Base-by-base conservation (phyloP, 2,888 invertebrate species). In the Scaptomyza tumidula region DNA sequence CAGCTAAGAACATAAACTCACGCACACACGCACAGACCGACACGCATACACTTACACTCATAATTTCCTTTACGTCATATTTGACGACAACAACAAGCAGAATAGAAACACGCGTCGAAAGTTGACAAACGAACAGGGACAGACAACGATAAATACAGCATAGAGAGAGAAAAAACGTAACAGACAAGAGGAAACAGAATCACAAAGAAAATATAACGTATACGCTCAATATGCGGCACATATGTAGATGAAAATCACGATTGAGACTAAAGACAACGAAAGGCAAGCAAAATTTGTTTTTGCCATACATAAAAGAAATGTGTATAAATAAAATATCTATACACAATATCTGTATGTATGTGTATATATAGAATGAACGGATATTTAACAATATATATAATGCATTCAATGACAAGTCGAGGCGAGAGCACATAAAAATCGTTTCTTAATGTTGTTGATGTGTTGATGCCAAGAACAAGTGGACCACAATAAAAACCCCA, bases 21-120 rank as follows among this genome's bases (percentile, higher is more conserved):
- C 46, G 50, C 13, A 39, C 16, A 45, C n/a, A n/a, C 19, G 16
- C 24, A 27, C n/a, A 46, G 7, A 29, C 53, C 49, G 5, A 24
- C 57, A 61, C 41, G 44, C 33, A 55, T 39, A 54, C 58, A 60
- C 45, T 48, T 24, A 50, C 16, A 52, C 39, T 41, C 27, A 52
- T 41, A 61, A 45, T 61, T 62, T 74, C 52, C 55, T 81, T 79
- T 79, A 71, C 85, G 76, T 81, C 79, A 76, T 77, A 71, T 80
- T 71, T 70, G 80, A 75, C 67, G 24, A 55, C 14, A 55, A 69
- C 56, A 39, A 31, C 50, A 69, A 58, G 50, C 46, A 63, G 50
- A 66, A 71, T 59, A 66, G 56, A 35, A 69, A 74, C 65, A 75
- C 77, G 71, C 77, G 65, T 80, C 78, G 61, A 52, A 55, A 61